Evolutionary conservation across 2,888 invertebrate species (phyloP).

Genomic region (Philhelius pedissequus): DNA sequence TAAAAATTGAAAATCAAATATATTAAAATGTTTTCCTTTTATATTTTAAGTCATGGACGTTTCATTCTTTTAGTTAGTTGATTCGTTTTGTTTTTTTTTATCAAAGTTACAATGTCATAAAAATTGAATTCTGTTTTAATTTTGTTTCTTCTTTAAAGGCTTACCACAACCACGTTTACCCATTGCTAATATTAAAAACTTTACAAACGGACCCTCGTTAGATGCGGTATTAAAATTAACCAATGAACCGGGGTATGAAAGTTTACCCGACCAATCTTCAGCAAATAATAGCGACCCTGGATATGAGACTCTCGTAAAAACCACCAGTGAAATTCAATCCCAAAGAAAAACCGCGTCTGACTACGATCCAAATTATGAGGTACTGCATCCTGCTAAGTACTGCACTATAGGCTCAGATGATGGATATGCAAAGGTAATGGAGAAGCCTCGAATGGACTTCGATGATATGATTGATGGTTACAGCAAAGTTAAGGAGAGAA

Average conservation of each 20-base stretch:
- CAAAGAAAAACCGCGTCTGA: conserved; percentile 80
- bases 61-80: conserved; percentile 14
- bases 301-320: conserved; percentile 83
- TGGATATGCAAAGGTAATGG: conserved; percentile 78
- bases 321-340: conserved; percentile 68
- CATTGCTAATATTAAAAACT: conserved; percentile 19
- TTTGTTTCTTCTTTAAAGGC: background rate
- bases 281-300: conserved; percentile 84
- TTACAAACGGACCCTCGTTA: conserved; percentile 27
- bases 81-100: background rate
- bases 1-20: background rate
- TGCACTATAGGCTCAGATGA: conserved; percentile 74
- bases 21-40: background rate
- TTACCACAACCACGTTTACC: conserved; percentile 30
- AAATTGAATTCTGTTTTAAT: background rate
- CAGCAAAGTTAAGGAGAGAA: conserved; percentile 74
- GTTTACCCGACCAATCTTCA: conserved; percentile 59
- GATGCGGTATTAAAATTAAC: conserved; percentile 27
- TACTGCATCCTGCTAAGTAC: conserved; percentile 80
- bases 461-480: conserved; percentile 73
- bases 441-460: conserved; percentile 73
- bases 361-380: conserved; percentile 90
- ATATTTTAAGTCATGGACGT: background rate
- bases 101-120: background rate
- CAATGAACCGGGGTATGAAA: conserved; percentile 57